Evolutionary conservation across 1,140 invertebrate genomes (phyloP).

Genomic region (Ridgeia piscesae): DNA sequence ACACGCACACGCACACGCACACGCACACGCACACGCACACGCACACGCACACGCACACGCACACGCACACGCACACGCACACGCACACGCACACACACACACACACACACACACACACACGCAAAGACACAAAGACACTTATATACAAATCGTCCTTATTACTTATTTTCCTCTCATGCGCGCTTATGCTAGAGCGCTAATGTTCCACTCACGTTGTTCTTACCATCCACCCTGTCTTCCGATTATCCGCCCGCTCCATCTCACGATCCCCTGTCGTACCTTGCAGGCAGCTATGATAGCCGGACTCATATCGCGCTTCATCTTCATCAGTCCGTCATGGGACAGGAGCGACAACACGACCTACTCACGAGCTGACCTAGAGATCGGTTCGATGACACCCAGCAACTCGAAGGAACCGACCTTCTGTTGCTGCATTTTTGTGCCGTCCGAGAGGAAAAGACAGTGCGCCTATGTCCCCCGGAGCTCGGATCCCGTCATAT

Average conservation of each 20-base stretch:
- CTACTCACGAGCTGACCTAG: conserved; percentile 20
- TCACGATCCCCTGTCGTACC: neutral
- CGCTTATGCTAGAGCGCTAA: too few relatives aligned
- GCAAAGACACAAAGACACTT: neutral
- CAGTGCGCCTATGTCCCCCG: neutral
- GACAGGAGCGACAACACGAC: conserved; percentile 32
- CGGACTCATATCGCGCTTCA: conserved; percentile 38
- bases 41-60: too few relatives aligned
- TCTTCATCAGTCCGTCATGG: conserved; percentile 49
- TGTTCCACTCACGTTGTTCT: neutral
- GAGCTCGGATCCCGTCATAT: too few relatives aligned
- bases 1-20: too few relatives aligned
- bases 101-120: too few relatives aligned
- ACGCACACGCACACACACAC: too few relatives aligned
- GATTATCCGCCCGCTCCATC: neutral
- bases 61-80: too few relatives aligned
- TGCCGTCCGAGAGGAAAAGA: neutral
- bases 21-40: too few relatives aligned
- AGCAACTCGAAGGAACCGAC: neutral
- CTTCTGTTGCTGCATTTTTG: neutral
- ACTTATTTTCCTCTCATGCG: too few relatives aligned
- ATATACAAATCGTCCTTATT: too few relatives aligned
- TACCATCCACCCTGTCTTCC: neutral
- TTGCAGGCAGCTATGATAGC: conserved; percentile 39
- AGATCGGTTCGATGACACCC: conserved; percentile 27